Evolutionary conservation across 2,888 invertebrate species (phyloP), one percentile per base, ranked within the genome.

Genomic region (Xylota sylvarum): DNA sequence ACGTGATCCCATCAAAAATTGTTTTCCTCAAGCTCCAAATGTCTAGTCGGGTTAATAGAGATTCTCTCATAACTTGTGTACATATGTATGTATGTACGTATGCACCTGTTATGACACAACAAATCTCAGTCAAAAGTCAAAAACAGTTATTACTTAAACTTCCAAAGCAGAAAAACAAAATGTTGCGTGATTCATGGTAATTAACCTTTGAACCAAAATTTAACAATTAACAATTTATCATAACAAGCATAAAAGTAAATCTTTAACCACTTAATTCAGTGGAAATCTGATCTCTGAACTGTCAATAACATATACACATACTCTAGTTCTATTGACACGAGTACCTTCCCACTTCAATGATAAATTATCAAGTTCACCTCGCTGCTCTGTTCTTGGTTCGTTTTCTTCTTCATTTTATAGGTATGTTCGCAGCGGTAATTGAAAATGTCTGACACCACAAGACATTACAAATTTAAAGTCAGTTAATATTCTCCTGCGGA

Each of bases 321-420:
- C 60, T 60, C 50, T 4, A 17, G 50, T 40, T 73, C 62, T 62
- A 73, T 67, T 58, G 40, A 69, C 12, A 30, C n/a, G 10, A 69
- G 50, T 76, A 43, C 55, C 62, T 35, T 14, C 5, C 17, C n/a
- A 14, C 65, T 37, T 48, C 32, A 76, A 35, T 65, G 65, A 56
- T 56, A 67, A 67, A 69, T 70, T 52, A 62, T 50, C 69, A 62
- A 30, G 69, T 62, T 78, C 40, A 78, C 69, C 69, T 69, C 60
- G 77, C n/a, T 17, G 56, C 23, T 23, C 14, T 27, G 56, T 35
- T 35, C 23, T 27, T 60, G n/a, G 4, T 43, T 14, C 35, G 27
- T 19, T 69, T 58, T 67, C 14, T 30, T 17, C 23, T 48, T 17
- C 30, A 2, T 14, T n/a, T 40, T 7, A 5, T n/a, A n/a, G n/a